phyloP scores from a whole-genome alignment of 1,140 invertebrate genomes.

The Drosophila ficusphila region DNA sequence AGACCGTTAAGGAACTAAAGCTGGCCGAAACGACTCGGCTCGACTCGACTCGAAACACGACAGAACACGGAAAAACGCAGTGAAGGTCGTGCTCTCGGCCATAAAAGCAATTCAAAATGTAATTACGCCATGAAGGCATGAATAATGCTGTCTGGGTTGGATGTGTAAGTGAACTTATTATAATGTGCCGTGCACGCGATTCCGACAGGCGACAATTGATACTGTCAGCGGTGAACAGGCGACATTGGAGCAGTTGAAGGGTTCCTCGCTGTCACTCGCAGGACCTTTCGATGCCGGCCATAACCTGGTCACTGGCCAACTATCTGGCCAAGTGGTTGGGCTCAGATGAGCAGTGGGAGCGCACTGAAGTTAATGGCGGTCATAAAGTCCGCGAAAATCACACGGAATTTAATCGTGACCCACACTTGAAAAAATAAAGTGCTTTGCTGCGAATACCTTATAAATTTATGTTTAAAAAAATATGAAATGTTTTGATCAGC shows the following conservation, averaged over 20 bases:
- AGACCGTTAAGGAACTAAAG: constrained; percentile 45
- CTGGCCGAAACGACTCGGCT: constrained; percentile 4
- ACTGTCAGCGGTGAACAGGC: constrained; percentile 35
- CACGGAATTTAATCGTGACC: constrained; percentile 34
- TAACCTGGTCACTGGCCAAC: constrained; percentile 45
- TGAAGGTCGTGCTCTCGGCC: constrained; percentile 51
- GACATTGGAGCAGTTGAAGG: constrained; percentile 26
- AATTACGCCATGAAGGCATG: constrained; percentile 76
- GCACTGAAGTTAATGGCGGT: constrained; percentile 51
- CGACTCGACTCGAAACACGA: no score
- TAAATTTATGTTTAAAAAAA: no score
- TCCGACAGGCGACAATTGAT: constrained; percentile 53
- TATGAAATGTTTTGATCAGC: no score
- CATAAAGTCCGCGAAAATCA: constrained; percentile 45
- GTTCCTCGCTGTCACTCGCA: constrained; percentile 50
- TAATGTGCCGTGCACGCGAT: constrained; percentile 71
- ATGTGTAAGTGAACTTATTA: constrained; percentile 80
- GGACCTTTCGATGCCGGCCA: background rate
- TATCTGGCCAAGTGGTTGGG: constrained; percentile 40
- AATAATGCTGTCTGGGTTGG: constrained; percentile 74
- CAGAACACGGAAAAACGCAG: constrained; percentile 4
- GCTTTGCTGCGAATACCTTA: no score
- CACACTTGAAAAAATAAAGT: background rate
- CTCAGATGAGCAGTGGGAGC: constrained; percentile 52
- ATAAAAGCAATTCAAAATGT: constrained; percentile 81